These are phyloP conservation scores for Caiman crocodilus DNA, from an alignment of 2,797 vertebrate genomes.

Conservation along the genomic window DNA sequence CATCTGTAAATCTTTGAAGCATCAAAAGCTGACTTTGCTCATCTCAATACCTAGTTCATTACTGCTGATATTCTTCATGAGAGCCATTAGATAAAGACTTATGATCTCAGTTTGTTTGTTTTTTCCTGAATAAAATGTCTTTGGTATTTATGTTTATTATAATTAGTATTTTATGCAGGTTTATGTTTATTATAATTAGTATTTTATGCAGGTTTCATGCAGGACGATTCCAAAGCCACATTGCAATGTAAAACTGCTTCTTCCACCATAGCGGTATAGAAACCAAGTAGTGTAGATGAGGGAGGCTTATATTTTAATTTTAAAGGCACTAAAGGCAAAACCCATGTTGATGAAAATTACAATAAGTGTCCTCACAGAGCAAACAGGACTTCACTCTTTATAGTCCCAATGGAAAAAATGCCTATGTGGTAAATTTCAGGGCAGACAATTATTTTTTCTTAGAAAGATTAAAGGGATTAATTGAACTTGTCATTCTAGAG, in stretches of 20 bases:
- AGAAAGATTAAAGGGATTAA: background rate
- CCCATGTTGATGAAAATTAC: background rate
- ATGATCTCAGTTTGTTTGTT: background rate
- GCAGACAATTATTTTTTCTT: background rate
- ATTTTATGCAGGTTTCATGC: background rate
- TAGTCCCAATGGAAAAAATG: conserved; percentile 7
- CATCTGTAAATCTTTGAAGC: conserved; percentile 24
- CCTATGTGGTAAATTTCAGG: background rate
- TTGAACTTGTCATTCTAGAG: background rate
- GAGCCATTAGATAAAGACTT: background rate
- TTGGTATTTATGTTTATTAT: conserved; percentile 30
- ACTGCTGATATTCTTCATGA: background rate
- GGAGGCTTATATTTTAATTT: background rate
- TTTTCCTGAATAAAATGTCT: background rate
- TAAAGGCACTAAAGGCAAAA: background rate
- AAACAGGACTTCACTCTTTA: background rate
- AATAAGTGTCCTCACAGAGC: background rate
- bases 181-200: conserved; percentile 6
- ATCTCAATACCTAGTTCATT: background rate
- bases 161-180: background rate
- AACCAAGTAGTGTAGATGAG: background rate
- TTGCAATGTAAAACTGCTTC: background rate
- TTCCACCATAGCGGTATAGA: background rate
- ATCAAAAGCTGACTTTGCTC: background rate
- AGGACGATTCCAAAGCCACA: background rate